Evolutionary conservation across 2,113 vertebrate genomes (phyloP), one percentile per base, ranked within the genome.

Genomic region (Castor canadensis): DNA sequence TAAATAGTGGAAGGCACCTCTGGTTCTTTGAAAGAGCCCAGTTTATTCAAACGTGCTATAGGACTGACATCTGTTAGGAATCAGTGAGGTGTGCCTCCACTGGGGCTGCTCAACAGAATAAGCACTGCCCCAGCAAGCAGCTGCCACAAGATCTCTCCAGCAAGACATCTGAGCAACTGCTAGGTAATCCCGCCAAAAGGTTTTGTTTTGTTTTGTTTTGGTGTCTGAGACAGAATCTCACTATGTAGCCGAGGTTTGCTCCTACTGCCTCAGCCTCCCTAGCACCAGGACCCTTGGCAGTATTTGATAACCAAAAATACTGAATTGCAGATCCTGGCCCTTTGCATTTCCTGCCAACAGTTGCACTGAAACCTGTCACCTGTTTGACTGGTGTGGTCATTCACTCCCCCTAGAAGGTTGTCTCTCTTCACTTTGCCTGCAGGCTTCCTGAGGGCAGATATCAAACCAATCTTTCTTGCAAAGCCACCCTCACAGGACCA

Each of bases 171-270:
- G 15, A 49, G 64, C 43, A 13, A 45, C 64, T 2, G 20, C 26
- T 6, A 26, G 6, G 9, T 2, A 2, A 1, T 17, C 47, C 35
- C 10, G 5, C 12, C 19, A 69, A 12, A 2, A 3, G 6, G 43
- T n/a, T 13, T 7, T 12, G 26, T 15, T 72, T 7, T 45, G 72
- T 30, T 45, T 22, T 28, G 15, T 69, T 26, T 72, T 52, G 52
- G 52, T 52, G 9, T 49, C n/a, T 58, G 38, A 60, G n/a, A 4
- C 10, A 38, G 6, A 3, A 7, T 5, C 26, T 43, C 6, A 24
- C 76, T 22, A 32, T 20, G 13, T 72, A 8, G 12, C 4, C 52
- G 56, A 32, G 19, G 7, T 10, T 69, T 17, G n/a, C 38, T 69
- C 17, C 40, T 62, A 69, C 54, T n/a, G 26, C 30, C 9, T 47